Evolutionary conservation across 2,888 invertebrate species (phyloP).

Genomic region (Drosophila rellima): DNA sequence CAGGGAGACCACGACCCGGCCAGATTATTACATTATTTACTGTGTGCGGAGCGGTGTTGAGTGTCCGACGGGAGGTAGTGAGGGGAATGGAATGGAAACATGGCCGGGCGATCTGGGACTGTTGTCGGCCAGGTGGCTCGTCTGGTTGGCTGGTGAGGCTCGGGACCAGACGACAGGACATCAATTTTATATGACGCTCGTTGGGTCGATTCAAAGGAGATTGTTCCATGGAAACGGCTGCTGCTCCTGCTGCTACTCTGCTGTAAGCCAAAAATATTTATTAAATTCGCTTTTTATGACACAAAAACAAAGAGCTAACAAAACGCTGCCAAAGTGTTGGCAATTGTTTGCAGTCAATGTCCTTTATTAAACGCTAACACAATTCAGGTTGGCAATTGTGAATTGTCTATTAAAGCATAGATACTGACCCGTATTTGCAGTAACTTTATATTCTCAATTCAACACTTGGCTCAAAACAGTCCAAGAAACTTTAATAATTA

Average conservation of each 20-base stretch:
- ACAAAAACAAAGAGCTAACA: constrained; percentile 30
- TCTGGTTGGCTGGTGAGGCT: constrained; percentile 4
- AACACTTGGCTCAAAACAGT: too few relatives aligned
- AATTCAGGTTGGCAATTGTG: background rate
- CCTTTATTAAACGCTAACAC: constrained; percentile 16
- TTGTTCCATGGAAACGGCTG: constrained; percentile 7
- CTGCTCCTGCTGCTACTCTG: constrained; percentile 13
- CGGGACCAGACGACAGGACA: constrained; percentile 63
- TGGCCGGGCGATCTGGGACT: constrained; percentile 17
- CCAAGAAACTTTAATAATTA: too few relatives aligned
- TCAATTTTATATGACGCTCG: constrained; percentile 74
- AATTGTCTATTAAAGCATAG: too few relatives aligned
- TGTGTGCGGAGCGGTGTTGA: constrained; percentile 46
- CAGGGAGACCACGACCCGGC: constrained; percentile 73
- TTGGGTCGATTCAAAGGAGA: constrained; percentile 34
- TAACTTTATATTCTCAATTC: too few relatives aligned
- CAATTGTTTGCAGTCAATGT: constrained; percentile 64
- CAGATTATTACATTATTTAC: constrained; percentile 82
- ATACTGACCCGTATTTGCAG: too few relatives aligned
- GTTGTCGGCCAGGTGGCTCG: constrained; percentile 27
- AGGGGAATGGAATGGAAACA: background rate
- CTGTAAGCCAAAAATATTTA: constrained; percentile 66
- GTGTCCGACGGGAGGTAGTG: background rate
- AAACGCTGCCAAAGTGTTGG: constrained; percentile 36
- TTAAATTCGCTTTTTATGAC: constrained; percentile 71